Evolutionary conservation across 1,140 invertebrate genomes (phyloP), one percentile per base, ranked within the genome.

Genomic region (Neodiprion lecontei): DNA sequence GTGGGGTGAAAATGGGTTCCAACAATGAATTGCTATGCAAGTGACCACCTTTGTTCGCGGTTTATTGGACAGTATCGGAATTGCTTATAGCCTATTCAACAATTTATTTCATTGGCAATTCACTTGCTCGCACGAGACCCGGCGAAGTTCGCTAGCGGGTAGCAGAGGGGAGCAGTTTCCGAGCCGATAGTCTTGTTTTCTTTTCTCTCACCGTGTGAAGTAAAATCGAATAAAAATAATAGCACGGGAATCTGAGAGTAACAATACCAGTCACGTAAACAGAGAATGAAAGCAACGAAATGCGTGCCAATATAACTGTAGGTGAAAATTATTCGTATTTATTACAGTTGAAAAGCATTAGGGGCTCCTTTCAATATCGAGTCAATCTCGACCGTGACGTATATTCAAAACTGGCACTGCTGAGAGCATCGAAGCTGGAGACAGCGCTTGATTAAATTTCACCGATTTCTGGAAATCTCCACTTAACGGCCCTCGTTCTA

Each of bases 81-180:
- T 61, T 61, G 53, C 53, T 61, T 61, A 61, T 61, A 12, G 11
- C 53, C 53, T 61, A 61, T 61, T 61, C 53, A 61, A 61, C 53
- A 61, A 61, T 61, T 61, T 61, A 61, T 61, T 61, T 61, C 53
- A 14, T 17, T 14, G 11, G 53, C 53, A 61, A 61, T 61, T 61
- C n/a, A 61, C n/a, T 61, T 61, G n/a, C 9, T 61, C 8, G 11
- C 53, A 17, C 53, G 53, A 17, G 53, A 61, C 53, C 11, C 4
- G 53, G 53, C 11, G 11, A 17, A 17, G 53, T n/a, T 40, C 5
- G 28, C 28, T 4, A 40, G 28, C 28, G 28, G 5, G 28, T 40
- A 40, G 28, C 28, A 40, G 28, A 40, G 28, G 28, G 28, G 28
- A 40, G 28, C 28, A 5, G 4, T 61, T 61, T 61, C 53, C 53